Percentiles rank a stretch among this genome's conserved stretches.
These are phyloP conservation scores for Heteronetta atricapilla DNA, from an alignment of 2,113 vertebrate genomes.

Conservation along the genomic window DNA sequence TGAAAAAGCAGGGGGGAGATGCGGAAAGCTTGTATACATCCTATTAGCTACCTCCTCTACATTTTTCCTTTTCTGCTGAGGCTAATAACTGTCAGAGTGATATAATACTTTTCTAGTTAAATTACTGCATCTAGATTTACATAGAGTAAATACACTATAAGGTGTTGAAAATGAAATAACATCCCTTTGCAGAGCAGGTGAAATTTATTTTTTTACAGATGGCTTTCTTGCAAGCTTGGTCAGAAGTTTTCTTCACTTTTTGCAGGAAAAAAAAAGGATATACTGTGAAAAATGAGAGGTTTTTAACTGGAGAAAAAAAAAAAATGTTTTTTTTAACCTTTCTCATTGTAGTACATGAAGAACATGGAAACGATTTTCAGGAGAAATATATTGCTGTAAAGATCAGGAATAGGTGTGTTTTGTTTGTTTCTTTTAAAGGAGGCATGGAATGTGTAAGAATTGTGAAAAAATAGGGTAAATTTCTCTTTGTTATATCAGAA, in stretches of 20 bases:
- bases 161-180: constrained; percentile 49
- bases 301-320: not conserved
- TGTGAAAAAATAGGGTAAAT: not conserved
- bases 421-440: not conserved
- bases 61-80: constrained; percentile 51
- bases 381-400: not conserved
- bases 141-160: not conserved
- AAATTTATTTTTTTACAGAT: constrained; percentile 47
- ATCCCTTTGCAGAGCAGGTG: constrained; percentile 8
- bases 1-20: not conserved
- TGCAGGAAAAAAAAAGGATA: not conserved
- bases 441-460: not conserved
- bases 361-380: not conserved
- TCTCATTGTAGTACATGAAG: not conserved
- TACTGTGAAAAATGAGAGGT: not conserved
- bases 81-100: constrained; percentile 58
- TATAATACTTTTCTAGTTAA: constrained; percentile 53
- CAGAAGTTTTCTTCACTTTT: not conserved
- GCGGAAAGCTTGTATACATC: not conserved
- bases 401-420: not conserved
- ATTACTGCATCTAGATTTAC: constrained; percentile 47
- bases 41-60: not conserved
- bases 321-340: not conserved
- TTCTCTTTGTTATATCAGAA: not conserved
- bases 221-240: not conserved